phyloP scores from a whole-genome alignment of 1,140 invertebrate species.

The Steinernema khuongi region DNA sequence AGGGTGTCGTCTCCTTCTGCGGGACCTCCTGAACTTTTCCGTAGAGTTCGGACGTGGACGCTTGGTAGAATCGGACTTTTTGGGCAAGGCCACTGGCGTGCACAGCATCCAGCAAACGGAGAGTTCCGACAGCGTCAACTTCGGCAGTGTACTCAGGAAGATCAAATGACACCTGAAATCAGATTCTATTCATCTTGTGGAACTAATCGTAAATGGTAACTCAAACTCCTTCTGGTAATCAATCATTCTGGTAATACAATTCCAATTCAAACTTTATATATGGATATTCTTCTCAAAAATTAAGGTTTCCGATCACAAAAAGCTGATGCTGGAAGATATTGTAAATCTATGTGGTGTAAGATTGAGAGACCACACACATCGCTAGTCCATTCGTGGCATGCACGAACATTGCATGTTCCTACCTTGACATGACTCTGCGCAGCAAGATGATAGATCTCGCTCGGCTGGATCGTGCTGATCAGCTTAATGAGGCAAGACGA shows the following conservation, averaged over 20 bases:
- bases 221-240: background rate
- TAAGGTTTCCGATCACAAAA: too few relatives aligned
- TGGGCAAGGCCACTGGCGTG: conserved; percentile 81
- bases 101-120: conserved; percentile 89
- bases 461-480: conserved; percentile 76
- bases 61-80: conserved; percentile 87
- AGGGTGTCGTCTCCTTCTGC: conserved; percentile 94
- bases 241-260: background rate
- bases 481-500: conserved; percentile 93
- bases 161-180: conserved; percentile 78
- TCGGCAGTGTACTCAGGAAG: conserved; percentile 97
- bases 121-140: conserved; percentile 93
- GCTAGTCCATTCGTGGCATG: background rate
- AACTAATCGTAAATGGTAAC: background rate
- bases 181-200: conserved; percentile 18
- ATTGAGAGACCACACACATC: too few relatives aligned
- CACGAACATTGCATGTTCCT: conserved; percentile 31
- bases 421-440: conserved; percentile 99
- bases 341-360: too few relatives aligned
- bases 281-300: background rate
- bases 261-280: background rate
- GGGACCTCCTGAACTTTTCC: conserved; percentile 94
- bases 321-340: too few relatives aligned
- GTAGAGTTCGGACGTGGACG: conserved; percentile 94
- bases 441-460: conserved; percentile 97